Percentiles rank a stretch among this genome's conserved stretches.
phyloP scores from a whole-genome alignment of 1,140 invertebrate genomes.

The Drosophila erecta region DNA sequence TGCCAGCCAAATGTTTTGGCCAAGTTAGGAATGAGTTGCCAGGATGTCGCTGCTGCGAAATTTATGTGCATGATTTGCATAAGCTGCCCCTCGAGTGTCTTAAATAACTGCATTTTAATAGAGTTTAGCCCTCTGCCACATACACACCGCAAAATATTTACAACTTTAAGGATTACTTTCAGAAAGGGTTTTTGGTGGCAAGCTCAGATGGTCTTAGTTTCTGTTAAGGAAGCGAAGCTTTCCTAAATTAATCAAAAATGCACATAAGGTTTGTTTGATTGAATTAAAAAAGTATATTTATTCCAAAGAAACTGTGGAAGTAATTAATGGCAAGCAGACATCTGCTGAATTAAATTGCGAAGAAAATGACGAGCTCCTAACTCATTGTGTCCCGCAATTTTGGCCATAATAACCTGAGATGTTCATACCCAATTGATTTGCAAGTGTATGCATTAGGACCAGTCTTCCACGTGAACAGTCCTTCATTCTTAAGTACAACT shows the following conservation, averaged over 20 bases:
- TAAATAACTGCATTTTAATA: conserved; percentile 54
- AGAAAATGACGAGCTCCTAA: too few species aligned
- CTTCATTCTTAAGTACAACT: conserved; percentile 22
- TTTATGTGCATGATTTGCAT: conserved; percentile 51
- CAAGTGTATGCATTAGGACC: conserved; percentile 10
- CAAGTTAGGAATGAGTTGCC: conserved; percentile 26
- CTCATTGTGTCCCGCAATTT: too few species aligned
- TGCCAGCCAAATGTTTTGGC: conserved; percentile 45
- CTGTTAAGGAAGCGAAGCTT: background rate
- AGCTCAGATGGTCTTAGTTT: too few species aligned
- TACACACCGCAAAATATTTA: conserved; percentile 8
- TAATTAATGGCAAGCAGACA: too few species aligned
- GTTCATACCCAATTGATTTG: conserved; percentile 1
- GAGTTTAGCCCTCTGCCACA: conserved; percentile 18
- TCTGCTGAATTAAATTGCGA: background rate
- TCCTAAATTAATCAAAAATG: background rate
- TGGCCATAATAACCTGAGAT: background rate
- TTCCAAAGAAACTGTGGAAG: too few species aligned
- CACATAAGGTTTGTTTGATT: too few species aligned
- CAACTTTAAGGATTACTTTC: too few species aligned
- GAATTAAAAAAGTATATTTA: too few species aligned
- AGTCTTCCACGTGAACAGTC: conserved; percentile 22
- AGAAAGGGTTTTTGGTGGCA: too few species aligned
- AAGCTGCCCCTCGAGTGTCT: conserved; percentile 44
- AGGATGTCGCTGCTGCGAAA: conserved; percentile 19